These are phyloP conservation scores for Lithobates pipiens DNA, from an alignment of 2,797 vertebrate genomes.

Conservation along the genomic window DNA sequence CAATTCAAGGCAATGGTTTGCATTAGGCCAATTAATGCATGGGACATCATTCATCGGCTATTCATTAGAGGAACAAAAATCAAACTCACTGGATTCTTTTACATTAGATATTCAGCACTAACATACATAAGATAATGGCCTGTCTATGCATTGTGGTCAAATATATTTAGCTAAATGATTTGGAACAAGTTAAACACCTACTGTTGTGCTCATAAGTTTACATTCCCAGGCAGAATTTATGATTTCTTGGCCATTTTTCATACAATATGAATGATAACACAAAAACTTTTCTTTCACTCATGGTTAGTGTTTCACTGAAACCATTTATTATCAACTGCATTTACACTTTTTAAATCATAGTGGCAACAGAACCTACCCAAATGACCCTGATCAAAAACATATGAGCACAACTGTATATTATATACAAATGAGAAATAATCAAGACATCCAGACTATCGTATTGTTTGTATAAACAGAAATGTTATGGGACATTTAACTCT, in stretches of 20 bases:
- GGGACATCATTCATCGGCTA: conserved; percentile 38
- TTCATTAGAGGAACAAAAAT: conserved; percentile 21
- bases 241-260: too few species aligned
- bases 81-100: conserved; percentile 14
- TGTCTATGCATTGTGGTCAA: neutral
- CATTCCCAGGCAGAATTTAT: too few species aligned
- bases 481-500: neutral
- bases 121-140: neutral
- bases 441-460: neutral
- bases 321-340: too few species aligned
- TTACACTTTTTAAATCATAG: too few species aligned
- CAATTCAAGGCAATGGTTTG: conserved; percentile 31
- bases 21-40: conserved; percentile 50
- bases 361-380: too few species aligned
- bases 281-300: too few species aligned
- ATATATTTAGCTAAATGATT: conserved; percentile 9
- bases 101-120: conserved; percentile 9
- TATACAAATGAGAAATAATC: neutral
- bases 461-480: neutral
- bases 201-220: too few species aligned
- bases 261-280: too few species aligned
- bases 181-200: neutral
- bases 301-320: too few species aligned
- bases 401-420: neutral
- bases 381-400: too few species aligned